Evolutionary conservation across 2,113 vertebrate species (phyloP).

Genomic region (Probosciger aterrimus): DNA sequence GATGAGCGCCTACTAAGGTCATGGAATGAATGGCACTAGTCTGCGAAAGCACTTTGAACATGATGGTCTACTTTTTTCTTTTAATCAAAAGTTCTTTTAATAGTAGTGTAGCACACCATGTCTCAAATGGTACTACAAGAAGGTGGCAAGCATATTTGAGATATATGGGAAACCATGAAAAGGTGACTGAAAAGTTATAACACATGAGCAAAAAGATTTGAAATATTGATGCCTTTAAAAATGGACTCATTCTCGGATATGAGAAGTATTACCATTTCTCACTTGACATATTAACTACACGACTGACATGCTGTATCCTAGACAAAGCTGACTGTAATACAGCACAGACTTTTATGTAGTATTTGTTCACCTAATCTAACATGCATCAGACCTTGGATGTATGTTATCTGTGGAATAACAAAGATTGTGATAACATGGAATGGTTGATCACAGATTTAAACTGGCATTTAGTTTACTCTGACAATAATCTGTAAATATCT

Average conservation of each 20-base stretch:
- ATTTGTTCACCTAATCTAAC: constrained; percentile 71
- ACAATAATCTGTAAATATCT: constrained; percentile 67
- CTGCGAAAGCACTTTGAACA: constrained; percentile 17
- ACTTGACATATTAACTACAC: constrained; percentile 70
- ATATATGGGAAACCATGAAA: constrained; percentile 69
- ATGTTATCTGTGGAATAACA: constrained; percentile 62
- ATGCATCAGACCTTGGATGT: constrained; percentile 65
- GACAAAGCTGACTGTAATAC: constrained; percentile 62
- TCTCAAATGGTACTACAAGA: constrained; percentile 55
- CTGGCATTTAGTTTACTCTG: constrained; percentile 70
- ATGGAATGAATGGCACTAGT: constrained; percentile 22
- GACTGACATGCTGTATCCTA: constrained; percentile 50
- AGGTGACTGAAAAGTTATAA: constrained; percentile 71
- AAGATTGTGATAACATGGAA: constrained; percentile 63
- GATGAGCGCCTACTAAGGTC: constrained; percentile 64
- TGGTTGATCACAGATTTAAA: constrained; percentile 74
- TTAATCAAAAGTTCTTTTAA: constrained; percentile 67
- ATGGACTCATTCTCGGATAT: constrained; percentile 57
- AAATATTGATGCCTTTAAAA: constrained; percentile 76
- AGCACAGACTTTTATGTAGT: constrained; percentile 55
- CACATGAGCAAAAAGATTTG: constrained; percentile 66
- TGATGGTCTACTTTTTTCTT: constrained; percentile 41
- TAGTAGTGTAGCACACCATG: constrained; percentile 23
- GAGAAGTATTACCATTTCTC: constrained; percentile 65
- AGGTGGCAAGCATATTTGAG: constrained; percentile 33